Base-by-base conservation (phyloP, 2,797 vertebrate species). In the Gorsachius magnificus region DNA sequence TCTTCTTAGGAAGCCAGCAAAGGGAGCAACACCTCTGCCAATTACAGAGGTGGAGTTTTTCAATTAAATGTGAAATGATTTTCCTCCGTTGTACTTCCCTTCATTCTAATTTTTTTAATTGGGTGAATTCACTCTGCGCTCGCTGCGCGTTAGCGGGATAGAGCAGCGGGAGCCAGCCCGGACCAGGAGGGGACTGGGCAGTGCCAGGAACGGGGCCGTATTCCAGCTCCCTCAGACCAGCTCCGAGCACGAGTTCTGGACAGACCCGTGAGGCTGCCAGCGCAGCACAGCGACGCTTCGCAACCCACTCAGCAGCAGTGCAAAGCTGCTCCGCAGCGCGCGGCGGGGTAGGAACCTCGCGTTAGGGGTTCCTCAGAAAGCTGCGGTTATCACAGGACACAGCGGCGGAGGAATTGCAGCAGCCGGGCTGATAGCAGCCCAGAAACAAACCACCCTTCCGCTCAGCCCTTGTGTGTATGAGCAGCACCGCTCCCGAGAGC, bases 211-310 rank as follows among this genome's bases (percentile, higher is more conserved):
- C 11, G 3, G 36, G 36, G 58, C 29, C 17, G 1, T 8, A 9
- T 65, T 25, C 78, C 5, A 0, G 3, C 41, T 58, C 9, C 24
- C 22, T 20, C 2, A 0, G 76, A 64, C 46, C 65, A 16, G 13
- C 60, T 71, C 29, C 9, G 46, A 60, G 14, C 4, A 15, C 2
- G 1, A 28, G 48, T 16, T 48, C 9, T 1, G 26, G 1, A 17
- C 2, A 48, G 38, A n/a, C 3, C 20, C 7, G 35, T 6, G 6
- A 25, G 0, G 0, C n/a, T n/a, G 69, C 64, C 45, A 36, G 50
- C 38, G 7, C 19, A 33, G 75, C 68, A 16, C 43, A 4, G 60
- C 1, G 11, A 31, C 58, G 4, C 57, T 63, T 46, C 74, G 38
- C 65, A 48, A 8, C 36, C 45, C 36, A 1, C 15, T 20, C 24